Conservation (phyloP, 2,113 vertebrate genomes). For the Psephotus haematonotus region DNA sequence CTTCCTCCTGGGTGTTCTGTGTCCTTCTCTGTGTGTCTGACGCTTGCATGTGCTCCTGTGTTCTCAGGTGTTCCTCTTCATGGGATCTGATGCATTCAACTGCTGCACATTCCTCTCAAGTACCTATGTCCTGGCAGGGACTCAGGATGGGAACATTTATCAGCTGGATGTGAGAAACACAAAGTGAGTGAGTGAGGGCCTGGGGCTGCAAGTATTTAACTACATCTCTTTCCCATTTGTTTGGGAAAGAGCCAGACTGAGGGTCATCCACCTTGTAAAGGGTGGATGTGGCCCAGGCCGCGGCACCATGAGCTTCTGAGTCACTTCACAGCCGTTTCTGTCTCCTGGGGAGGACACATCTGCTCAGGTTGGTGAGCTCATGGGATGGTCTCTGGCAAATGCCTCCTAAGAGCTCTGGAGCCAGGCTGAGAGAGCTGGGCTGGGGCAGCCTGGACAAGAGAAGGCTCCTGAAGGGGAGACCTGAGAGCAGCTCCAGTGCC, state of each 20-base stretch:
- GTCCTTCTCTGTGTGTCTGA: not conserved
- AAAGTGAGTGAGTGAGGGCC: slow-evolving; percentile 52
- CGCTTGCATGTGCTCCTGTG: not conserved
- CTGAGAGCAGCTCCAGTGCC: not conserved
- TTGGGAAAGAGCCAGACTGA: not conserved
- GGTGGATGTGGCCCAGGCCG: accelerated
- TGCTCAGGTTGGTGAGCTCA: not conserved
- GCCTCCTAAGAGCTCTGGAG: not conserved
- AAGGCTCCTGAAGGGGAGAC: not conserved
- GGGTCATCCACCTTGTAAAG: not conserved
- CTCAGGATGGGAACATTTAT: slow-evolving; percentile 82
- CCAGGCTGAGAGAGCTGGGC: not conserved
- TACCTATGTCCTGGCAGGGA: slow-evolving; percentile 75
- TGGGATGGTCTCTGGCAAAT: not conserved
- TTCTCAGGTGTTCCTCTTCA: slow-evolving; percentile 76
- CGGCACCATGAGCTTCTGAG: accelerated
- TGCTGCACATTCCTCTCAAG: slow-evolving; percentile 81
- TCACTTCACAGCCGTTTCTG: not conserved
- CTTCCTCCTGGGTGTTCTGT: not conserved
- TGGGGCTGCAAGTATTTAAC: not conserved
- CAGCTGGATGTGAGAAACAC: slow-evolving; percentile 79
- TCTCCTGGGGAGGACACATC: no score
- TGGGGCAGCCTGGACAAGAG: not conserved
- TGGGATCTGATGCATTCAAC: slow-evolving; percentile 80
- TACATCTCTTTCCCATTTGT: not conserved